These are phyloP conservation scores for Clupea harengus DNA, from an alignment of 2,113 vertebrate species.

Conservation along the genomic window DNA sequence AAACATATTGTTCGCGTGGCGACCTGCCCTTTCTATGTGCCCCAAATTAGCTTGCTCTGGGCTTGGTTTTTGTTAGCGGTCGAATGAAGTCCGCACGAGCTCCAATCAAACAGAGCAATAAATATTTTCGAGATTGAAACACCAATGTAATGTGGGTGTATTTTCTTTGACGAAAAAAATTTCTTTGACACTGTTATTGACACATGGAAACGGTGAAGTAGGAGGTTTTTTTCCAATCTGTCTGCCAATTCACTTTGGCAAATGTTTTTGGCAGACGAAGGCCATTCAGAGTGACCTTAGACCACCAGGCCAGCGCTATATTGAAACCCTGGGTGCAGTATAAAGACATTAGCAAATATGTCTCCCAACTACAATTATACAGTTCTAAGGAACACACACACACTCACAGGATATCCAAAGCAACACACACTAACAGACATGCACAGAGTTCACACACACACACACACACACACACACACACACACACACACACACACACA, in stretches of 20 bases:
- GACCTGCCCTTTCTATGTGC: conserved; percentile 31
- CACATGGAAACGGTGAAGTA: conserved; percentile 31
- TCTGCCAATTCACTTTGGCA: conserved; percentile 41
- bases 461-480: conserved; percentile 52
- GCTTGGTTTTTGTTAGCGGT: conserved; percentile 34
- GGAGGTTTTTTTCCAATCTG: conserved; percentile 23
- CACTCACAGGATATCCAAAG: conserved; percentile 42
- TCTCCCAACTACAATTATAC: conserved; percentile 44
- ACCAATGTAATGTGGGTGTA: conserved; percentile 36
- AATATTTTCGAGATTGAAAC: conserved; percentile 45
- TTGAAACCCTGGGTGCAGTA: conserved; percentile 58
- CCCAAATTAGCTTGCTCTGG: conserved; percentile 52
- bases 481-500: conserved; percentile 58
- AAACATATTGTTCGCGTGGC: neutral
- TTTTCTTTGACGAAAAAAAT: conserved; percentile 14
- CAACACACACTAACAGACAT: conserved; percentile 44
- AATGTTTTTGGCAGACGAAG: conserved; percentile 49
- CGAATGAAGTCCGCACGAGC: conserved; percentile 45
- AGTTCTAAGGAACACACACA: conserved; percentile 42
- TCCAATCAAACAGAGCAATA: conserved; percentile 28
- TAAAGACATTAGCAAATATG: conserved; percentile 51
- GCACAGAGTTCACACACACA: conserved; percentile 47
- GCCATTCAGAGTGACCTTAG: conserved; percentile 38
- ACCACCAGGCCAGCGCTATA: conserved; percentile 47
- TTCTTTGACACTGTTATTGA: conserved; percentile 39